phyloP scores from a whole-genome alignment of 1,140 invertebrate genomes.

The Lerema accius region DNA sequence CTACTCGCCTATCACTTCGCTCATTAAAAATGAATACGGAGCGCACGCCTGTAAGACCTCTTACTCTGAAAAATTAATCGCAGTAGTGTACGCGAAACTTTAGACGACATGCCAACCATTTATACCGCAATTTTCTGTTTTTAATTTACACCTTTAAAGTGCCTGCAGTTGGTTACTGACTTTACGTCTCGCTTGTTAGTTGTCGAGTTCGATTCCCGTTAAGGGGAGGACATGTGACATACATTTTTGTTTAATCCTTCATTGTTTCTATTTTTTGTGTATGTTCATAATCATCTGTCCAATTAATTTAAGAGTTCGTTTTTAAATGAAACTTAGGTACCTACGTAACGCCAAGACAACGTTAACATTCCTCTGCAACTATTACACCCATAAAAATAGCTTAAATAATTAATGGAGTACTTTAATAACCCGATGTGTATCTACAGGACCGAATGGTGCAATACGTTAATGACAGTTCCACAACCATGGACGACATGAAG shows the following conservation, averaged over 20 bases:
- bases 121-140: no score
- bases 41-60: not conserved
- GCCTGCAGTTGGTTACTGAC: no score
- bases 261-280: no score
- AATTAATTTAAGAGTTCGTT: no score
- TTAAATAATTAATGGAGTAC: conserved; percentile 41
- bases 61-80: not conserved
- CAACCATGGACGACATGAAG: conserved; percentile 91
- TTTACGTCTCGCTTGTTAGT: no score
- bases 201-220: no score
- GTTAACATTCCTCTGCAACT: no score
- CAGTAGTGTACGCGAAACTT: not conserved
- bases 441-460: conserved; percentile 89
- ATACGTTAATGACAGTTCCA: conserved; percentile 92
- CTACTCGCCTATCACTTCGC: not conserved
- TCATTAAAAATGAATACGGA: not conserved
- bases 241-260: no score
- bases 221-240: no score
- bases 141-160: no score
- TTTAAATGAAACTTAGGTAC: not conserved
- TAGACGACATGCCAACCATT: not conserved
- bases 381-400: not conserved
- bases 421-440: conserved; percentile 37
- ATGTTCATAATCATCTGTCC: no score
- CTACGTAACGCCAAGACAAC: not conserved